Evolutionary conservation across 2,113 vertebrate genomes (phyloP).

Genomic region (Channa maculata): DNA sequence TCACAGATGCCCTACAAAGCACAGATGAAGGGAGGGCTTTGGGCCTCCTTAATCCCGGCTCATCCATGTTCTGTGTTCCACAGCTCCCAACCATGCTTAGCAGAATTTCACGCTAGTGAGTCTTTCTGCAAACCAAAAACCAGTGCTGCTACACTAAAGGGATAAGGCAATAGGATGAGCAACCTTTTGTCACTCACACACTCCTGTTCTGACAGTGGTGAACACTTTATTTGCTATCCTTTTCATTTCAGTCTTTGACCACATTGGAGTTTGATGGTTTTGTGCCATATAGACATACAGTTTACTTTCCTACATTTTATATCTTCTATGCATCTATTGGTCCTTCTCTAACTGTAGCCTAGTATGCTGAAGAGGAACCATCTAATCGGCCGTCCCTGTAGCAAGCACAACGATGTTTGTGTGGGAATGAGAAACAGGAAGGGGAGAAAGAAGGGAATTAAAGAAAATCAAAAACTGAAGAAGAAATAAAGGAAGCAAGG

Average conservation of each 20-base stretch:
- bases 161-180: slow-evolving; percentile 79
- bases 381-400: slow-evolving; percentile 44
- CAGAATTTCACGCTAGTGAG: slow-evolving; percentile 79
- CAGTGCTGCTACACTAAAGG: slow-evolving; percentile 68
- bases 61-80: slow-evolving; percentile 80
- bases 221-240: slow-evolving; percentile 35
- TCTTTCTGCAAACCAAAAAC: slow-evolving; percentile 76
- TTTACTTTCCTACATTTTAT: slow-evolving; percentile 29
- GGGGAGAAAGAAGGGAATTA: slow-evolving; percentile 59
- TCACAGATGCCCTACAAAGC: slow-evolving; percentile 78
- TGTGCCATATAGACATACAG: slow-evolving; percentile 14
- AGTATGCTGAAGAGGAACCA: slow-evolving; percentile 53
- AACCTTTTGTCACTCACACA: slow-evolving; percentile 70
- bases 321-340: slow-evolving; percentile 10
- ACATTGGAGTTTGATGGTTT: slow-evolving; percentile 20
- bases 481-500: slow-evolving; percentile 52
- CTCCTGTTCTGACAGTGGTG: slow-evolving; percentile 38
- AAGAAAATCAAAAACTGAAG: slow-evolving; percentile 53
- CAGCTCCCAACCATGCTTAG: slow-evolving; percentile 76
- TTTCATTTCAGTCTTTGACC: slow-evolving; percentile 31
- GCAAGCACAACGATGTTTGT: slow-evolving; percentile 37
- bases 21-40: slow-evolving; percentile 72
- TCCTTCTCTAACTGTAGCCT: slow-evolving; percentile 31
- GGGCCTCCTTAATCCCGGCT: slow-evolving; percentile 80
- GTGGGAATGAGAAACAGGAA: slow-evolving; percentile 49